phyloP scores from a whole-genome alignment of 2,888 invertebrate genomes.

The Habrosyne pyritoides region DNA sequence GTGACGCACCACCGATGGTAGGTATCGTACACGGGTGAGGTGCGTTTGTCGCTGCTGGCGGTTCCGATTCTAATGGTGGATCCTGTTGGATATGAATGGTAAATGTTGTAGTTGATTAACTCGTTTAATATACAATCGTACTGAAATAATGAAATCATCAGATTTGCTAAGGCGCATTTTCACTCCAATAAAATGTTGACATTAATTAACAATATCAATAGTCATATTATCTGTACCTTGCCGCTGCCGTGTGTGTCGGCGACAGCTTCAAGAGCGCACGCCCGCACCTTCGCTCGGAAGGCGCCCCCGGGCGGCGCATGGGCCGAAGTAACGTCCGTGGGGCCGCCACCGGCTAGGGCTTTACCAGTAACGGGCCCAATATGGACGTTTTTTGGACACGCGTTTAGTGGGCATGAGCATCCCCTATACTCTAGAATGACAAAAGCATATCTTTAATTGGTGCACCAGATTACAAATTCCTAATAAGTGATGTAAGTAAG shows the following conservation, averaged over 20 bases:
- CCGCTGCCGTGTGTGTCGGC: conserved; percentile 76
- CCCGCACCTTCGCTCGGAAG: conserved; percentile 80
- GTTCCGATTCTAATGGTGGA: conserved; percentile 69
- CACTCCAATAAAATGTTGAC: too few species aligned
- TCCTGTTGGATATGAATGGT: conserved; percentile 49
- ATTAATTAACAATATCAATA: too few species aligned
- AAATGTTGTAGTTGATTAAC: background rate
- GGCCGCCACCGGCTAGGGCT: conserved; percentile 90
- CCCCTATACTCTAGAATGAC: conserved; percentile 76
- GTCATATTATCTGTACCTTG: conserved; percentile 50
- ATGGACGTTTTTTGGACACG: conserved; percentile 99
- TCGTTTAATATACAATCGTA: background rate
- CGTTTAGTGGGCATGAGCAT: conserved; percentile 95
- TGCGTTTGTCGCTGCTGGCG: conserved; percentile 69
- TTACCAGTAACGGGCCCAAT: conserved; percentile 99
- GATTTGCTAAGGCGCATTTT: too few species aligned
- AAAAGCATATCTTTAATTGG: background rate
- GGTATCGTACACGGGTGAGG: conserved; percentile 70
- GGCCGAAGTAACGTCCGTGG: conserved; percentile 66
- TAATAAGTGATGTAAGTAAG: too few species aligned
- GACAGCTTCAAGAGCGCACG: conserved; percentile 68
- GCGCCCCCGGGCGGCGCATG: conserved; percentile 78
- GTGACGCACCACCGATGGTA: conserved; percentile 74
- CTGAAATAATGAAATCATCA: background rate
- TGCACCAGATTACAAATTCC: background rate